phyloP scores from a whole-genome alignment of 2,797 vertebrate genomes.

The Mormyrops attenuatus region DNA sequence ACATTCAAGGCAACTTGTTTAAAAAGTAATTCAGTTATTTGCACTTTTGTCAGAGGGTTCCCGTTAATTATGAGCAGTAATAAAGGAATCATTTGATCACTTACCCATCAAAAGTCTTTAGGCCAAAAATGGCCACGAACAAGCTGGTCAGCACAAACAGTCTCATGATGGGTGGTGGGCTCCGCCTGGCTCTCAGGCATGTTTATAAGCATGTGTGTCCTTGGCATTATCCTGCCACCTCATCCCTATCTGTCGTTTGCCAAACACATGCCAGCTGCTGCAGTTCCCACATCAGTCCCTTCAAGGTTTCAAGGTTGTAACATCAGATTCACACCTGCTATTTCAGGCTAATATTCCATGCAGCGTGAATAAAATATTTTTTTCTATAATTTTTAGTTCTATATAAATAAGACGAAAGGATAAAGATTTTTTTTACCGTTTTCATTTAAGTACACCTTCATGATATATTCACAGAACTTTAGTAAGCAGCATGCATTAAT shows the following conservation, averaged over 20 bases:
- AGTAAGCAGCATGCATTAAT: background rate
- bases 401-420: background rate
- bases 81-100: slow-evolving; percentile 22
- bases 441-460: background rate
- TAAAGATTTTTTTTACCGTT: background rate
- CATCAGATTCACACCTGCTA: background rate
- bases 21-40: background rate
- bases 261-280: slow-evolving; percentile 37
- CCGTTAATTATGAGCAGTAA: background rate
- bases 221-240: slow-evolving; percentile 25
- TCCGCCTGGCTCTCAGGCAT: background rate
- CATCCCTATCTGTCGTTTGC: background rate
- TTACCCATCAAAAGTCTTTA: slow-evolving; percentile 58
- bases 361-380: background rate
- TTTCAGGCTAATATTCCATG: background rate
- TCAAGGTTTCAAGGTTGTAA: background rate
- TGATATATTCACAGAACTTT: background rate
- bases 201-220: slow-evolving; percentile 36
- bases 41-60: background rate
- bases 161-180: slow-evolving; percentile 47
- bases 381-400: background rate
- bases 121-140: slow-evolving; percentile 46
- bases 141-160: slow-evolving; percentile 46
- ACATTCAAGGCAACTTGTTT: background rate
- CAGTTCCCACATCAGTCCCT: slow-evolving; percentile 38